A percentile compares a stretch with the other conserved stretches of the same genome.
phyloP scores from a whole-genome alignment of 2,113 vertebrate genomes.

The Himantopus leucocephalus region DNA sequence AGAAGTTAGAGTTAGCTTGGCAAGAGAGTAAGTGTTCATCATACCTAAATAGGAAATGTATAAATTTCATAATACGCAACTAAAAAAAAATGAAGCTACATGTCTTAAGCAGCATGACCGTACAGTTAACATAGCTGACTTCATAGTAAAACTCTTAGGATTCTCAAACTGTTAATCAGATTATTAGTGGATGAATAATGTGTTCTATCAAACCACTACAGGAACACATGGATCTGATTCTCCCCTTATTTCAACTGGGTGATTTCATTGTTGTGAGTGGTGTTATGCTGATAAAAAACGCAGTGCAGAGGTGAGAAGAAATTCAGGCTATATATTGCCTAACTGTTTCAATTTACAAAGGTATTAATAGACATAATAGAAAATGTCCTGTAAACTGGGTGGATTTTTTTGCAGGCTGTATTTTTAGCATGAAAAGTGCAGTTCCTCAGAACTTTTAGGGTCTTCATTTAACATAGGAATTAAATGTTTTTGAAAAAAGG shows the following conservation, averaged over 20 bases:
- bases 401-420: neutral
- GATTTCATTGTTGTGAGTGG: neutral
- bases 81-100: neutral
- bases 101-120: neutral
- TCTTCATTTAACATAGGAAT: neutral
- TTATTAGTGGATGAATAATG: neutral
- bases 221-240: neutral
- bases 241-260: neutral
- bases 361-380: neutral
- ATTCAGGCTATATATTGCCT: neutral
- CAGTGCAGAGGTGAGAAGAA: neutral
- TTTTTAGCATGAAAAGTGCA: neutral
- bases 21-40: neutral
- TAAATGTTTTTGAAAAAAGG: neutral
- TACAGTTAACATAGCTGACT: neutral
- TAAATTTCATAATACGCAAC: neutral
- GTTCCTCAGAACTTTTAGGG: neutral
- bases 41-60: neutral
- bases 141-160: neutral
- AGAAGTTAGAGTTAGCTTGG: neutral
- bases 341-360: neutral
- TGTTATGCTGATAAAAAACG: neutral
- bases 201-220: neutral
- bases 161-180: neutral
- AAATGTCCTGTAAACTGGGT: neutral